Percentiles rank a stretch among this genome's conserved stretches.
These are phyloP conservation scores for Allophyes oxyacanthae DNA, from an alignment of 2,888 invertebrate genomes.

Conservation along the genomic window DNA sequence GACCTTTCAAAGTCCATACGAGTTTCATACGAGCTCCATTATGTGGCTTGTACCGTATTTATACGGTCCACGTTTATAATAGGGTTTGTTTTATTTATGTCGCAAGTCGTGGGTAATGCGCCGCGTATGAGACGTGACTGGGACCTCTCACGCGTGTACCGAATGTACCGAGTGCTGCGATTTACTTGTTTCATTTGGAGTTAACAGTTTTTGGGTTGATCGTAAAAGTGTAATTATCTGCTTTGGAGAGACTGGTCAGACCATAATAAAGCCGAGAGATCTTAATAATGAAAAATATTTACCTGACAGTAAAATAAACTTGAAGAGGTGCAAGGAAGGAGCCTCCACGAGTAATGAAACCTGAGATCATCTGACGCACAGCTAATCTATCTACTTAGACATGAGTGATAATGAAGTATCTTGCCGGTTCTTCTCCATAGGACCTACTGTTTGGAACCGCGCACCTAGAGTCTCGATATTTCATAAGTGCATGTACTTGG, in stretches of 20 bases:
- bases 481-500: no score
- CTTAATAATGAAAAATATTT: no score
- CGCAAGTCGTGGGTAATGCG: conserved; percentile 39
- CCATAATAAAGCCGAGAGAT: no score
- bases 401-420: no score
- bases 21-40: conserved; percentile 19
- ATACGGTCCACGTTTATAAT: conserved; percentile 44
- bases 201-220: conserved; percentile 34
- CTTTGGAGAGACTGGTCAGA: not conserved
- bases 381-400: no score
- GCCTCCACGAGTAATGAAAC: no score
- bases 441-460: no score
- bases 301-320: no score
- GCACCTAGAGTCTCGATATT: no score
- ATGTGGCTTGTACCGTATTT: conserved; percentile 38
- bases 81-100: conserved; percentile 55
- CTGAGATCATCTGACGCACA: no score
- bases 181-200: conserved; percentile 40
- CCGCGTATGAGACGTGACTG: conserved; percentile 43
- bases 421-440: no score
- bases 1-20: conserved; percentile 10
- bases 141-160: conserved; percentile 17
- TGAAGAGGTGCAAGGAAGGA: no score
- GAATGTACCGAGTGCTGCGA: conserved; percentile 20
- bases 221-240: conserved; percentile 17